phyloP scores from a whole-genome alignment of 2,888 invertebrate genomes.

The Automeris io region DNA sequence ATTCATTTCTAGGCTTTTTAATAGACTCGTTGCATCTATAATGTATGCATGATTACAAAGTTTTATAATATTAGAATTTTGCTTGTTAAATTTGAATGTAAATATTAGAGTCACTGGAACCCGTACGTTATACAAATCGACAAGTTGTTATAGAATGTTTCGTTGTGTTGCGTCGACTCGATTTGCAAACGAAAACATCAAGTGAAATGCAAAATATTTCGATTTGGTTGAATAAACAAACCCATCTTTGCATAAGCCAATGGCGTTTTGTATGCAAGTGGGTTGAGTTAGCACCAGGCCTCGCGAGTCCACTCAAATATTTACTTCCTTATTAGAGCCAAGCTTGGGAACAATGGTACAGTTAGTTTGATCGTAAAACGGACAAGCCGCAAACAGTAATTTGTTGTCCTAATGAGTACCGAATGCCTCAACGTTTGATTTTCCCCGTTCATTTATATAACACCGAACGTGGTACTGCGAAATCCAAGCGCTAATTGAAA shows the following conservation, averaged over 20 bases:
- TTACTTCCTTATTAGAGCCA: conserved; percentile 69
- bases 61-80: too few relatives aligned
- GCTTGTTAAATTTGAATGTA: too few relatives aligned
- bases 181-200: conserved; percentile 12
- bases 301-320: conserved; percentile 53
- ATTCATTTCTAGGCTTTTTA: not conserved
- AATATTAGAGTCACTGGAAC: too few relatives aligned
- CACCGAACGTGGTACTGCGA: conserved; percentile 1
- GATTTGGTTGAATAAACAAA: not conserved
- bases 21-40: conserved; percentile 3
- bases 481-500: not conserved
- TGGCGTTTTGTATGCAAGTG: conserved; percentile 29
- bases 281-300: conserved; percentile 36
- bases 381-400: conserved; percentile 38
- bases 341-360: conserved; percentile 53
- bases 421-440: not conserved
- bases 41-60: conserved; percentile 2
- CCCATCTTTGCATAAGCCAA: conserved; percentile 9
- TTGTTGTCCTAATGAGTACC: conserved; percentile 13
- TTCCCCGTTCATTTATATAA: not conserved
- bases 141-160: too few relatives aligned
- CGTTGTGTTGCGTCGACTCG: conserved; percentile 7
- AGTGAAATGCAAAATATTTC: not conserved
- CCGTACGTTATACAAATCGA: too few relatives aligned
- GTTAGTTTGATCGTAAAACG: conserved; percentile 48